Percentiles rank a stretch among this genome's conserved stretches.
Conservation (phyloP, 2,797 vertebrate species). For the Bufotes viridis region DNA sequence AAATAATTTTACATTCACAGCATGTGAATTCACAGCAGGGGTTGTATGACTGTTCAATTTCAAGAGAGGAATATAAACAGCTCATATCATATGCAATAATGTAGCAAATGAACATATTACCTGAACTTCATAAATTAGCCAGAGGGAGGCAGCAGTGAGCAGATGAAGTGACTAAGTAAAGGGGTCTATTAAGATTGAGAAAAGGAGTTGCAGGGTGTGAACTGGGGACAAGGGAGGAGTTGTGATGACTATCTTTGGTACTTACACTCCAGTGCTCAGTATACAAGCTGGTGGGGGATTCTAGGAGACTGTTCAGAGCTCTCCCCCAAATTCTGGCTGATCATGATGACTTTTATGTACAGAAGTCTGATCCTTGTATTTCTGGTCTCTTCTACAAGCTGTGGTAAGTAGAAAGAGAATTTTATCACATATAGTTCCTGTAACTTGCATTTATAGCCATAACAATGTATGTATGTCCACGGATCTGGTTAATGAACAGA, state of each 20-base stretch:
- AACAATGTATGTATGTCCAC: background rate
- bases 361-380: background rate
- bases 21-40: background rate
- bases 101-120: background rate
- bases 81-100: background rate
- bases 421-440: background rate
- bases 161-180: background rate
- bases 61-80: background rate
- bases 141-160: constrained; percentile 14
- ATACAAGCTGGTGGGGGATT: background rate
- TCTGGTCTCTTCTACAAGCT: constrained; percentile 9
- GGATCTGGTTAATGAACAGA: background rate
- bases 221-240: constrained; percentile 50
- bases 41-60: background rate
- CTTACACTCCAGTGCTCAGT: background rate
- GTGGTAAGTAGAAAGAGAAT: constrained; percentile 42
- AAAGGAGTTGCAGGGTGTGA: constrained; percentile 53
- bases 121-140: background rate
- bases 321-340: constrained; percentile 8
- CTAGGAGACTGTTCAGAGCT: background rate
- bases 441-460: background rate
- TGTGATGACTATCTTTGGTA: background rate
- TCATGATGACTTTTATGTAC: constrained; percentile 13
- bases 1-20: no score
- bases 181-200: constrained; percentile 38